Percentiles rank a stretch among this genome's conserved stretches.
Conservation (phyloP, 2,888 invertebrate genomes). For the Acanthosepion lycidas region DNA sequence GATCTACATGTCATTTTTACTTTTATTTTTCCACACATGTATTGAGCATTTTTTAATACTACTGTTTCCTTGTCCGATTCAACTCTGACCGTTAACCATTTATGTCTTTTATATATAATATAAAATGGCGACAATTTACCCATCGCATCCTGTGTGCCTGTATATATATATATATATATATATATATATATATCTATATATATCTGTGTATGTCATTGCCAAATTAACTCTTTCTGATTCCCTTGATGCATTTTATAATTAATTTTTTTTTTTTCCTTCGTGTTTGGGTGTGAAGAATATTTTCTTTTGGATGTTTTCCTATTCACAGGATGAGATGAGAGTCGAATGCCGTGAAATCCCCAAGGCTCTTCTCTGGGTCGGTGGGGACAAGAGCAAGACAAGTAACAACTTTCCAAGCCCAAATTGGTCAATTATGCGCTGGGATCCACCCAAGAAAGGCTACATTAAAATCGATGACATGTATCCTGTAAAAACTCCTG, state of each 20-base stretch:
- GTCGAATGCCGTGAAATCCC: constrained; percentile 34
- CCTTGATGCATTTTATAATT: neutral
- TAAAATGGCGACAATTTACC: too few relatives aligned
- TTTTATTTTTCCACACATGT: too few relatives aligned
- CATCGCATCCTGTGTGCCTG: too few relatives aligned
- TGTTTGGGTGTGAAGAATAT: neutral
- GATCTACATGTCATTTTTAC: too few relatives aligned
- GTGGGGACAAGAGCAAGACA: constrained; percentile 2
- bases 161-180: too few relatives aligned
- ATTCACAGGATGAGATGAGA: neutral
- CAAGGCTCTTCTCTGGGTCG: constrained; percentile 34
- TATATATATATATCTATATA: too few relatives aligned
- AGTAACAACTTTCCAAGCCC: constrained; percentile 24
- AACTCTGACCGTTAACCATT: too few relatives aligned
- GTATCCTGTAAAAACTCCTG: constrained; percentile 38
- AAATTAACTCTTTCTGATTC: neutral
- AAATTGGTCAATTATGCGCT: neutral
- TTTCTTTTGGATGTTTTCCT: neutral
- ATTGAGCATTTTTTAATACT: too few relatives aligned
- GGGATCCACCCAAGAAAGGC: constrained; percentile 3
- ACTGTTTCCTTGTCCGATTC: too few relatives aligned
- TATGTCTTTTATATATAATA: too few relatives aligned
- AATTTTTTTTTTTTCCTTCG: neutral
- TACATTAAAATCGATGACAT: constrained; percentile 33
- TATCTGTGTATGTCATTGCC: neutral